Percentiles rank a stretch among this genome's conserved stretches.
These are phyloP conservation scores for Tachyglossus aculeatus DNA, from an alignment of 2,797 vertebrate genomes.

Conservation along the genomic window DNA sequence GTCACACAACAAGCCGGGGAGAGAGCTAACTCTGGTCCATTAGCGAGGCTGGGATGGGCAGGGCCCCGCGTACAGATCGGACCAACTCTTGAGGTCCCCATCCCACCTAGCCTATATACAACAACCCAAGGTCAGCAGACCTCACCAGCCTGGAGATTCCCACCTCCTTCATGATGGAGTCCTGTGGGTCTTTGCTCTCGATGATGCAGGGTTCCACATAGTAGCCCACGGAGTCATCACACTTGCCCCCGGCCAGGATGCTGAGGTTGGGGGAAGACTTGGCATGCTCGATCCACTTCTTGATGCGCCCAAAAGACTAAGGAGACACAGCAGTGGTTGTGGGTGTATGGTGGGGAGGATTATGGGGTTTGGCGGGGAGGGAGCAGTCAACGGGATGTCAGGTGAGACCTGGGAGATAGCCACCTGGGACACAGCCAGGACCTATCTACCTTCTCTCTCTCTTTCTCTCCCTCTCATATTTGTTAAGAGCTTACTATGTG, in stretches of 20 bases:
- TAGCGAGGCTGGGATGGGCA: no score
- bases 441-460: no score
- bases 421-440: neutral
- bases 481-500: no score
- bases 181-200: conserved; percentile 84
- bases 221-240: conserved; percentile 83
- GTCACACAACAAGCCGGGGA: no score
- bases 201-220: conserved; percentile 90
- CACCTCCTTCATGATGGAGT: conserved; percentile 91
- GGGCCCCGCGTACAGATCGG: no score
- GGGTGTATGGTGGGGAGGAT: neutral
- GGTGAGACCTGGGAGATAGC: rapidly evolving
- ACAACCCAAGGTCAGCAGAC: no score
- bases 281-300: conserved; percentile 84
- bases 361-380: no score
- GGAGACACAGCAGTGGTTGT: rapidly evolving
- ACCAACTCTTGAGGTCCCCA: no score
- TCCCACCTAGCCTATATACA: no score
- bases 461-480: no score
- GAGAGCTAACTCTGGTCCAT: no score
- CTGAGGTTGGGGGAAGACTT: conserved; percentile 78
- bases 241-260: conserved; percentile 87
- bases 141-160: no score
- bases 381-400: rapidly evolving
- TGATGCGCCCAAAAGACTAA: conserved; percentile 86